A percentile compares a stretch with the other conserved stretches of the same genome.
phyloP scores from a whole-genome alignment of 1,140 invertebrate genomes.

The Panagrolaimus sp. region DNA sequence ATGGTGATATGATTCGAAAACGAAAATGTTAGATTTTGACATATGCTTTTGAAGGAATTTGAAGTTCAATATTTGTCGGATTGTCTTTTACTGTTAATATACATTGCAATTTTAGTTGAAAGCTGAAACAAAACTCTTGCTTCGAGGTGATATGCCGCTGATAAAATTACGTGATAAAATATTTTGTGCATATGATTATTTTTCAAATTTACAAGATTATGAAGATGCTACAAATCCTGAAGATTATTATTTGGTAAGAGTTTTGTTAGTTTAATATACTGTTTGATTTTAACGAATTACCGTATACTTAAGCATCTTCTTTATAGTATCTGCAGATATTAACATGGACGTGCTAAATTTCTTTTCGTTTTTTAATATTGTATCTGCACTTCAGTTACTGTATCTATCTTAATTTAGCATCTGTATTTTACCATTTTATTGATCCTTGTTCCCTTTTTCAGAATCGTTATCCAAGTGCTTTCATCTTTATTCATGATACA shows the following conservation, averaged over 20 bases:
- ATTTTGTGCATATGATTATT: slow-evolving; percentile 57
- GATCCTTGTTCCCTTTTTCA: slow-evolving; percentile 38
- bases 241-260: slow-evolving; percentile 37
- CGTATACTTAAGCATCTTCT: no score
- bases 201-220: slow-evolving; percentile 57
- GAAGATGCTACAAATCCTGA: slow-evolving; percentile 43
- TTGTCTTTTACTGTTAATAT: no score
- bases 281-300: no score
- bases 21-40: no score
- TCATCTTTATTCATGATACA: slow-evolving; percentile 60
- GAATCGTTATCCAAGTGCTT: slow-evolving; percentile 59
- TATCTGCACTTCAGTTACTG: no score
- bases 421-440: slow-evolving; percentile 21
- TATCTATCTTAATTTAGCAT: no score
- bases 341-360: no score
- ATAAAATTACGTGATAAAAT: slow-evolving; percentile 58
- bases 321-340: no score
- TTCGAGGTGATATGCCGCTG: slow-evolving; percentile 57
- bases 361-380: no score
- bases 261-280: no score
- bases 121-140: slow-evolving; percentile 54
- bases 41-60: background rate
- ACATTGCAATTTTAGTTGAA: no score
- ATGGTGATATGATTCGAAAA: no score
- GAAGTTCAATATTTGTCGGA: slow-evolving; percentile 17